A percentile compares a stretch with the other conserved stretches of the same genome.
phyloP scores from a whole-genome alignment of 1,140 invertebrate genomes.

The Caenorhabditis latens region DNA sequence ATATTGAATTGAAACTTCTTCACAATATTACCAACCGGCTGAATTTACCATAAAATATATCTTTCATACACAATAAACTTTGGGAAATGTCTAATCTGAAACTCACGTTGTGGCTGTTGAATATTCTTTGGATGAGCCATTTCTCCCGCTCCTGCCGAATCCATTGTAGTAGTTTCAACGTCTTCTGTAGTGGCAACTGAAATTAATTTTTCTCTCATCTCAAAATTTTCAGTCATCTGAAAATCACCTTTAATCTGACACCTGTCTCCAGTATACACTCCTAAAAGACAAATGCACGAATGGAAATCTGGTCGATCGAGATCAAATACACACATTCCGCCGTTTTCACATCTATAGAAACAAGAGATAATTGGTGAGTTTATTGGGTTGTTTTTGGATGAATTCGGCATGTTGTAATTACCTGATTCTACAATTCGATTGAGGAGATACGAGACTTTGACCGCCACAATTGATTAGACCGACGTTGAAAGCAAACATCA shows the following conservation, averaged over 20 bases:
- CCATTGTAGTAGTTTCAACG: not conserved
- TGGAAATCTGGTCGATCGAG: slow-evolving; percentile 40
- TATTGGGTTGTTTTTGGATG: not conserved
- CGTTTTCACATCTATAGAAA: slow-evolving; percentile 45
- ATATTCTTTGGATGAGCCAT: not conserved
- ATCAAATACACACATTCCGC: slow-evolving; percentile 56
- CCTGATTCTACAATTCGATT: slow-evolving; percentile 46
- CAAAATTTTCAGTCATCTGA: not conserved
- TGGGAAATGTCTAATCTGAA: not conserved
- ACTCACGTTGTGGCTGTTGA: slow-evolving; percentile 8
- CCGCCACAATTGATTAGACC: slow-evolving; percentile 19
- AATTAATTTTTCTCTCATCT: not conserved
- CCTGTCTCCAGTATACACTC: slow-evolving; percentile 29
- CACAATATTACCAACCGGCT: too few relatives aligned
- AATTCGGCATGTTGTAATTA: not conserved
- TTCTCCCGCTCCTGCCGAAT: not conserved
- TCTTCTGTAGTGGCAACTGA: slow-evolving; percentile 36
- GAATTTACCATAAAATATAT: too few relatives aligned
- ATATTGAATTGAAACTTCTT: too few relatives aligned
- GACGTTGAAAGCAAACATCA: slow-evolving; percentile 41
- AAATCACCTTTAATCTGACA: slow-evolving; percentile 37
- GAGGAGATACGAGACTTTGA: slow-evolving; percentile 31
- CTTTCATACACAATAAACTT: not conserved
- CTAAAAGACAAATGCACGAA: slow-evolving; percentile 52
- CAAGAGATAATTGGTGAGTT: slow-evolving; percentile 15